Evolutionary conservation across 2,888 invertebrate genomes (phyloP).

Genomic region (Syrista parreyssii): DNA sequence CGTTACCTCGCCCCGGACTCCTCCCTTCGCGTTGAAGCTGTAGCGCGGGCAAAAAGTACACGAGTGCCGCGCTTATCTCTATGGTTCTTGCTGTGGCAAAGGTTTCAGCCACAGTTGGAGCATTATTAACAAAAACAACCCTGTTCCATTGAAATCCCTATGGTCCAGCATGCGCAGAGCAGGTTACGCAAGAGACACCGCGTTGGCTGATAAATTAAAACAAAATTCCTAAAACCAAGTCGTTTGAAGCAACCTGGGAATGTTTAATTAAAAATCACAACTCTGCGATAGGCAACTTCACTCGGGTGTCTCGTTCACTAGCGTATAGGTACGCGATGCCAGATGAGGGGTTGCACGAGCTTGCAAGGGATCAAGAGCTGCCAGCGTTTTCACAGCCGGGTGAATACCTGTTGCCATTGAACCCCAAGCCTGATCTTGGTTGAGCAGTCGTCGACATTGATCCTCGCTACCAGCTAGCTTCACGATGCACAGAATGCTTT

Average conservation of each 20-base stretch:
- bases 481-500: neutral
- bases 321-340: neutral
- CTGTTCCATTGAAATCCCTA: neutral
- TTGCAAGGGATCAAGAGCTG: neutral
- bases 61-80: neutral
- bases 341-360: neutral
- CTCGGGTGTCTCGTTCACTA: neutral
- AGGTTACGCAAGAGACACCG: neutral
- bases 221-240: neutral
- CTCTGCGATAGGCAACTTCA: neutral
- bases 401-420: neutral
- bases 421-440: neutral
- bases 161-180: neutral
- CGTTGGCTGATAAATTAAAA: neutral
- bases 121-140: neutral
- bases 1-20: neutral
- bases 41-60: neutral
- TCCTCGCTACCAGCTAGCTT: neutral
- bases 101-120: neutral
- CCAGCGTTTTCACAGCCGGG: neutral
- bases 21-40: neutral
- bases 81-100: neutral
- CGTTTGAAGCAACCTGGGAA: neutral
- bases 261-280: neutral
- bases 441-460: neutral